Conservation (phyloP, 2,888 invertebrate species). For the Hyalella azteca region DNA sequence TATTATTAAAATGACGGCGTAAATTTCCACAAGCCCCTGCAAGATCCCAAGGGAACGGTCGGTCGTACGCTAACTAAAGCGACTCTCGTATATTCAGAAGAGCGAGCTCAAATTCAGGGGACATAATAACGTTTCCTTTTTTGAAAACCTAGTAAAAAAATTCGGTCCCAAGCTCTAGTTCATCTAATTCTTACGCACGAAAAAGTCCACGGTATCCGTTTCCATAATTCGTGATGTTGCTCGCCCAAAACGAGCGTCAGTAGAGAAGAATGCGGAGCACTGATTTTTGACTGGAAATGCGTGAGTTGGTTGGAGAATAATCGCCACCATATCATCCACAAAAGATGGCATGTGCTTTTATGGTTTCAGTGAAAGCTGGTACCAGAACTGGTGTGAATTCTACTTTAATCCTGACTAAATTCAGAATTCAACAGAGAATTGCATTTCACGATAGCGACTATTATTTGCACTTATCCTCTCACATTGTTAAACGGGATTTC, state of each 20-base stretch:
- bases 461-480: no score
- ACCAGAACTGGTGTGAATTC: no score
- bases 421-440: no score
- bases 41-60: no score
- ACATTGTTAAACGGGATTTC: no score
- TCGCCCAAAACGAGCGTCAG: background rate
- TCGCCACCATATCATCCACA: background rate
- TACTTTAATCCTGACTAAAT: no score
- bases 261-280: background rate
- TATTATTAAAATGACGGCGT: no score
- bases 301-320: background rate
- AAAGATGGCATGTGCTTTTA: background rate
- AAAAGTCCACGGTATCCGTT: slow-evolving; percentile 35
- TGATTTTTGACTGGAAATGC: slow-evolving; percentile 4
- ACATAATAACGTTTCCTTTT: slow-evolving; percentile 6
- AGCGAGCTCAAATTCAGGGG: background rate
- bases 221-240: slow-evolving; percentile 22
- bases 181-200: slow-evolving; percentile 35
- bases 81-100: slow-evolving; percentile 12
- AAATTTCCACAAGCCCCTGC: no score
- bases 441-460: no score
- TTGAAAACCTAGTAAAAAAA: background rate
- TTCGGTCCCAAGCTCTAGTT: slow-evolving; percentile 3
- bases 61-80: background rate
- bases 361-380: no score